phyloP scores from a whole-genome alignment of 2,113 vertebrate genomes.

The Pachypanchax playfairii region DNA sequence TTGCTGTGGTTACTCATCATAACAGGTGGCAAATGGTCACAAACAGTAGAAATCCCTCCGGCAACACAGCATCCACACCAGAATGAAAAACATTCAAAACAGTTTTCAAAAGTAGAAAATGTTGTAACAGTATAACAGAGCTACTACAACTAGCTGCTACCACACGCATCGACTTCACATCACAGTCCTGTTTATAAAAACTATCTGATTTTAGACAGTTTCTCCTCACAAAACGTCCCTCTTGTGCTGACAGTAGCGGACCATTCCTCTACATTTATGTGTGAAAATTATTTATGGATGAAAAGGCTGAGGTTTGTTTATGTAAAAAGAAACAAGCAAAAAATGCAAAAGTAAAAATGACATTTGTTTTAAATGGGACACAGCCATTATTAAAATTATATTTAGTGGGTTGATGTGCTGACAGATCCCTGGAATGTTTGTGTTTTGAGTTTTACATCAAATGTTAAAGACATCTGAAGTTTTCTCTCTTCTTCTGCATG shows the following conservation, averaged over 20 bases:
- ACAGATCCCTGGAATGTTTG: not conserved
- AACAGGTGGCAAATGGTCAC: no score
- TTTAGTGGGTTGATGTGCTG: not conserved
- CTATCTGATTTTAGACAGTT: conserved; percentile 10
- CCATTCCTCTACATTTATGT: not conserved
- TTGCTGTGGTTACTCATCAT: no score
- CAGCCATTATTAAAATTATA: conserved; percentile 13
- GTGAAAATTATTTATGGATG: conserved; percentile 20
- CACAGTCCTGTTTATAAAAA: conserved; percentile 3
- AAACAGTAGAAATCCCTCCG: no score
- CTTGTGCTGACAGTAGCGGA: conserved; percentile 7
- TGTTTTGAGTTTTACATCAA: conserved; percentile 10
- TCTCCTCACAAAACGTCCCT: conserved; percentile 3
- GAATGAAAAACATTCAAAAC: no score
- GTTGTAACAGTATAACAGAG: no score
- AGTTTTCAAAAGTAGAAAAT: no score
- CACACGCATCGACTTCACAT: no score
- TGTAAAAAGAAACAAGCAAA: not conserved
- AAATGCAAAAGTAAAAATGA: conserved; percentile 5
- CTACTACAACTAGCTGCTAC: no score
- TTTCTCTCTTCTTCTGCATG: not conserved
- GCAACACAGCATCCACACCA: no score
- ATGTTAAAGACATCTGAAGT: conserved; percentile 10
- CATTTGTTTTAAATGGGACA: conserved; percentile 18
- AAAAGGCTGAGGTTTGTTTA: not conserved